These are phyloP conservation scores for Eleutherodactylus coqui DNA, from an alignment of 2,797 vertebrate genomes.

Conservation along the genomic window DNA sequence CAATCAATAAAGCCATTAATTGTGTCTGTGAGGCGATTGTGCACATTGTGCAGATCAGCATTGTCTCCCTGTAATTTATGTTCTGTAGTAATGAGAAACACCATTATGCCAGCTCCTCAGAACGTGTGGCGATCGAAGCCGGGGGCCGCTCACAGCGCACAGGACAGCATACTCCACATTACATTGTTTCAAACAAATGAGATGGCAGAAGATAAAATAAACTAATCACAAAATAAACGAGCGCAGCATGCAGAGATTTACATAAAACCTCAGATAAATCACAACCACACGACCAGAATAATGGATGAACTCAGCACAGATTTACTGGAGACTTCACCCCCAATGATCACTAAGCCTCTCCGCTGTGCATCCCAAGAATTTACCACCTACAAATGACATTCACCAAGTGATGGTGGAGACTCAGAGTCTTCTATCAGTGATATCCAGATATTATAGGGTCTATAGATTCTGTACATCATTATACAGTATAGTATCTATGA, in stretches of 20 bases:
- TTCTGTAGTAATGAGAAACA: conserved; percentile 46
- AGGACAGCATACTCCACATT: neutral
- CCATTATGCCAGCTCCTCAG: conserved; percentile 43
- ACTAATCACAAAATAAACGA: conserved; percentile 34
- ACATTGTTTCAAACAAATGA: conserved; percentile 5
- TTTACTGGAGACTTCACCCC: neutral
- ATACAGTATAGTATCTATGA: neutral
- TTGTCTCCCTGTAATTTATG: conserved; percentile 58
- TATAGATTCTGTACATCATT: neutral
- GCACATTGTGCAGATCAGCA: conserved; percentile 53
- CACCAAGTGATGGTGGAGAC: neutral
- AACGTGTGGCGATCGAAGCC: conserved; percentile 16
- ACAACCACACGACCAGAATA: neutral
- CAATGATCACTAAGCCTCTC: neutral
- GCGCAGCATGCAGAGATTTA: neutral
- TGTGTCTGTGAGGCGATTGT: conserved; percentile 41
- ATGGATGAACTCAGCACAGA: neutral
- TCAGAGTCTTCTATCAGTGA: neutral
- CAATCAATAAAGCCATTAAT: conserved; percentile 62
- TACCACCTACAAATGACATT: neutral
- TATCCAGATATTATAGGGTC: neutral
- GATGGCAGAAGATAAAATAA: conserved; percentile 8
- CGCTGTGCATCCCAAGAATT: neutral
- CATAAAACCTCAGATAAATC: conserved; percentile 6
- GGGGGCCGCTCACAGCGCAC: neutral